Evolutionary conservation across 1,140 invertebrate species (phyloP).

Genomic region (Megalopta genalis): DNA sequence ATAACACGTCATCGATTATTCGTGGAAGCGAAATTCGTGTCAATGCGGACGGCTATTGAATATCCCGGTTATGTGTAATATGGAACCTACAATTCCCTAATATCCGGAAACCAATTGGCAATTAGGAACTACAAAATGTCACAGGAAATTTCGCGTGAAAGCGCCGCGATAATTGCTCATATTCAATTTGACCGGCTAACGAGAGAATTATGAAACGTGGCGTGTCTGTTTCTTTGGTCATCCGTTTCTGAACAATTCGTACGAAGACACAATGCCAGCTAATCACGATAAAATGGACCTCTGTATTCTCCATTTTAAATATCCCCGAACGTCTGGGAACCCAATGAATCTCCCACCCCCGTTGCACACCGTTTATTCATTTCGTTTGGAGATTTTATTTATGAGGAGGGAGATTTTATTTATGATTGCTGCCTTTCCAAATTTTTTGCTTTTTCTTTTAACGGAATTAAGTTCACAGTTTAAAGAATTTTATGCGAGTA

Average conservation of each 20-base stretch:
- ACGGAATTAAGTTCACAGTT: too few species aligned
- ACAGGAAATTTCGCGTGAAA: neutral
- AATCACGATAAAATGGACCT: neutral
- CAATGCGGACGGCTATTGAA: neutral
- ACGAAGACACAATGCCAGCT: neutral
- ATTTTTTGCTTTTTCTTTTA: too few species aligned
- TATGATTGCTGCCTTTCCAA: too few species aligned
- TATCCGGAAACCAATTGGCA: neutral
- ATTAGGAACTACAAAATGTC: neutral
- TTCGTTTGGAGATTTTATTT: too few species aligned
- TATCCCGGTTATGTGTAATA: neutral
- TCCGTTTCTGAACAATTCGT: neutral
- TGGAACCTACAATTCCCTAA: conserved; percentile 1
- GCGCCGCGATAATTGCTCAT: neutral
- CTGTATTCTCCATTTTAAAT: neutral
- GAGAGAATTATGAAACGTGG: neutral
- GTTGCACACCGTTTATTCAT: too few species aligned
- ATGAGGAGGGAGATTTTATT: too few species aligned
- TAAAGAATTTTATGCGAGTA: too few species aligned
- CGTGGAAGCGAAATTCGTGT: neutral
- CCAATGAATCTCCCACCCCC: too few species aligned
- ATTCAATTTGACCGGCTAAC: neutral
- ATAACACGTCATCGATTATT: neutral
- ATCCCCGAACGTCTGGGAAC: too few species aligned
- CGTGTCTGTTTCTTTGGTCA: neutral